Conservation (phyloP, 2,797 vertebrate genomes). For the Artibeus jamaicensis region DNA sequence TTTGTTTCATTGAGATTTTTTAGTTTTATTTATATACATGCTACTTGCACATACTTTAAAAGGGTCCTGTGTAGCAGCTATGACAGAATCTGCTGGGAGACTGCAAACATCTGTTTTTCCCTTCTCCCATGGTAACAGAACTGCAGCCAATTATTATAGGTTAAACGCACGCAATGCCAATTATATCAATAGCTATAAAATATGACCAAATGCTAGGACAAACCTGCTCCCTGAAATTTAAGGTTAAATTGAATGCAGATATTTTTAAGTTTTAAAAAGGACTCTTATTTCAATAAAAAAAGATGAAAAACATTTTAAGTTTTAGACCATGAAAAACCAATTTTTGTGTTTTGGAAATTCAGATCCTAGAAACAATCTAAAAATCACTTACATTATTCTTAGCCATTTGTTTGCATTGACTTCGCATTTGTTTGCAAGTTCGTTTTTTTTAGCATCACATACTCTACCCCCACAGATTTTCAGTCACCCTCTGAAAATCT, state of each 20-base stretch:
- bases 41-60: not conserved
- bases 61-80: not conserved
- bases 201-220: not conserved
- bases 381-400: not conserved
- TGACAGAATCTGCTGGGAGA: not conserved
- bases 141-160: not conserved
- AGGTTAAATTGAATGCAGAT: not conserved
- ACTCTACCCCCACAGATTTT: not conserved
- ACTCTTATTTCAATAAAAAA: not conserved
- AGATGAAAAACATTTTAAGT: not conserved
- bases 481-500: not conserved
- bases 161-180: not conserved
- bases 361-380: not conserved
- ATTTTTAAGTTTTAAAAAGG: not conserved
- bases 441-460: not conserved
- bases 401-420: not conserved
- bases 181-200: constrained; percentile 16
- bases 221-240: constrained; percentile 1
- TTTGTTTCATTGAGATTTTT: not conserved
- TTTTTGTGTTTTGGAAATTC: constrained; percentile 5
- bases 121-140: not conserved
- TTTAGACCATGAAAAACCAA: not conserved
- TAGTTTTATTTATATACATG: not conserved
- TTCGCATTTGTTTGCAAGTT: not conserved
- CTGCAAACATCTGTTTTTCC: not conserved